Evolutionary conservation across 37 sponge, comb jelly and placozoan species (phyloP).

Genomic region (Cliona cf. orientalis): DNA sequence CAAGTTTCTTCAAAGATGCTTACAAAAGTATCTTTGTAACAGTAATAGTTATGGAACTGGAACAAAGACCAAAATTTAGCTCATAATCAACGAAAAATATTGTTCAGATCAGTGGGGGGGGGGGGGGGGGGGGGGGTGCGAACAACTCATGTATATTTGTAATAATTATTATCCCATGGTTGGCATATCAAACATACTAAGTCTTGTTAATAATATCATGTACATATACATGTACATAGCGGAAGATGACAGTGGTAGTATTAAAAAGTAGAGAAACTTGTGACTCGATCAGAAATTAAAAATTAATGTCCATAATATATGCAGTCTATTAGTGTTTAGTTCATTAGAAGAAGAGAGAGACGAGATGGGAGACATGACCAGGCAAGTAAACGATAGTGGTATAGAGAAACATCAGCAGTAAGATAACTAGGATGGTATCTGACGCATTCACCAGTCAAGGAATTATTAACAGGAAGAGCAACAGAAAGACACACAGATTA

Average conservation of each 20-base stretch:
- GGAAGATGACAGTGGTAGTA: not conserved
- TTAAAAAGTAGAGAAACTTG: too few species aligned
- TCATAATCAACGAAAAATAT: too few species aligned
- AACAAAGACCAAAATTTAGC: too few species aligned
- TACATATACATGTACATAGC: not conserved
- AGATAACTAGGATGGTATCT: conserved; percentile 31
- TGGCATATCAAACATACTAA: not conserved
- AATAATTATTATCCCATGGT: not conserved
- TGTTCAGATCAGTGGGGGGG: too few species aligned
- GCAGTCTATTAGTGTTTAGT: not conserved
- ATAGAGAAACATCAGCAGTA: conserved; percentile 61
- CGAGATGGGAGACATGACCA: conserved; percentile 26
- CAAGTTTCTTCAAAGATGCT: too few species aligned
- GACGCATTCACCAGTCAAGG: too few species aligned
- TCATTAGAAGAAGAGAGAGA: conserved; percentile 4
- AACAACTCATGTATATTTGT: not conserved
- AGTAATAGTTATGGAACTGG: too few species aligned
- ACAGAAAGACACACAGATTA: too few species aligned
- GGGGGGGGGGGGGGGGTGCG: too few species aligned
- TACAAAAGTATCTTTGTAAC: too few species aligned
- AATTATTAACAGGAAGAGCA: too few species aligned
- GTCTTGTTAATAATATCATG: not conserved
- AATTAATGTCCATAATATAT: not conserved
- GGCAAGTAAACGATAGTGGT: conserved; percentile 57
- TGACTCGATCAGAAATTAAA: too few species aligned